Evolutionary conservation across 1,140 invertebrate species (phyloP), one percentile per base, ranked within the genome.

Genomic region (Delia radicum): DNA sequence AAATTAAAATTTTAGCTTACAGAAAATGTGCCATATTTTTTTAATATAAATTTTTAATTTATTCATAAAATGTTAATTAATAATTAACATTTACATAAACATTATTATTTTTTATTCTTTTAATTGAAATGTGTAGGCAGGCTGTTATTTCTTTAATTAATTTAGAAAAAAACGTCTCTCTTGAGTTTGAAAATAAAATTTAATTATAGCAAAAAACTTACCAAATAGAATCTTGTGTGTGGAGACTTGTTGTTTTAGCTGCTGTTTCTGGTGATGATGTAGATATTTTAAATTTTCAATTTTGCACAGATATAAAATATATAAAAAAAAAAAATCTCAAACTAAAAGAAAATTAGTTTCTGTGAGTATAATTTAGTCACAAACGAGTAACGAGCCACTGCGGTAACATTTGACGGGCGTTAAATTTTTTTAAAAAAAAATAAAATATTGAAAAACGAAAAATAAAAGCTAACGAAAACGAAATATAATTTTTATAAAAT

Each of bases 201-300:
- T 55, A 55, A 55, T 55, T 55, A 55, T 55, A 55, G 24, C 48
- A 55, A 55, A 55, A 55, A 24, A 18, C 13, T n/a, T 21, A 55
- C 48, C 48, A 55, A 55, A 55, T 55, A 55, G 48, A 21, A 55
- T 55, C n/a, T 55, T 55, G 48, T 55, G 48, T 55, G 48, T 55
- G 48, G 48, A 55, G 48, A 55, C 48, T 18, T 55, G 48, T 18
- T 33, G 33, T 12, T n/a, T n/a, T 33, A 12, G 33, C 33, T 55
- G 48, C 18, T 55, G 48, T 55, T 21, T 55, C 48, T 55, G 48
- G n/a, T 55, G 48, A 55, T 55, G n/a, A 55, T 55, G n/a, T 55
- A 55, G 65, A 69, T 69, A 69, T 69, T 69, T 69, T 69, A 18
- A 69, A 69, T 69, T 69, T 69, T 69, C 29, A 69, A 69, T 69